A percentile compares a stretch with the other conserved stretches of the same genome.
These are phyloP conservation scores for Drosophila parvula DNA, from an alignment of 1,140 invertebrate genomes.

Conservation along the genomic window DNA sequence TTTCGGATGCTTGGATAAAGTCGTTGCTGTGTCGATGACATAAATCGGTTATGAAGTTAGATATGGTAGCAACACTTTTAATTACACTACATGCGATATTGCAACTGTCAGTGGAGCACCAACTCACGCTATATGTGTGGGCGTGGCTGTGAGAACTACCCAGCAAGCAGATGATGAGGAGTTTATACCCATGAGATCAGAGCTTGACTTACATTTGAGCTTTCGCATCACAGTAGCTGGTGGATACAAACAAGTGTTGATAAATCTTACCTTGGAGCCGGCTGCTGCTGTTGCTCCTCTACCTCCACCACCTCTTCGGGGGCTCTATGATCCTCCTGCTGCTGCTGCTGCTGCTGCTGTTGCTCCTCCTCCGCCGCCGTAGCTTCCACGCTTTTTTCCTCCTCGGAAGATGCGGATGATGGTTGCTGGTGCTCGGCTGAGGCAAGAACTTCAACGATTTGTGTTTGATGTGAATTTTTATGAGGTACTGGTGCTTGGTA, in stretches of 20 bases:
- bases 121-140: constrained; percentile 34
- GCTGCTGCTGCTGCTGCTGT: constrained; percentile 5
- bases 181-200: constrained; percentile 14
- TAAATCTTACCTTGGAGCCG: constrained; percentile 67
- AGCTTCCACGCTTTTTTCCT: constrained; percentile 22
- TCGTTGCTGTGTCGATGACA: constrained; percentile 14
- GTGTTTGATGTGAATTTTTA: constrained; percentile 76
- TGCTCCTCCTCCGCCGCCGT: not conserved
- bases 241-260: not conserved
- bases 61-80: constrained; percentile 46
- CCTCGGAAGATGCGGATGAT: constrained; percentile 33
- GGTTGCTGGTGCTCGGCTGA: constrained; percentile 34
- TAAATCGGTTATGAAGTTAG: constrained; percentile 19
- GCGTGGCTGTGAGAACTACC: constrained; percentile 56
- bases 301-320: constrained; percentile 13
- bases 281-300: constrained; percentile 33
- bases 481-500: constrained; percentile 51
- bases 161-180: constrained; percentile 4
- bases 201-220: constrained; percentile 42
- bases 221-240: constrained; percentile 11
- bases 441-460: constrained; percentile 58
- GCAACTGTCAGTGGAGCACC: constrained; percentile 16
- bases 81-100: constrained; percentile 62
- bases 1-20: constrained; percentile 2
- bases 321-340: constrained; percentile 30